Evolutionary conservation across 2,113 vertebrate genomes (phyloP).

Genomic region (Neodon shergylaensis): DNA sequence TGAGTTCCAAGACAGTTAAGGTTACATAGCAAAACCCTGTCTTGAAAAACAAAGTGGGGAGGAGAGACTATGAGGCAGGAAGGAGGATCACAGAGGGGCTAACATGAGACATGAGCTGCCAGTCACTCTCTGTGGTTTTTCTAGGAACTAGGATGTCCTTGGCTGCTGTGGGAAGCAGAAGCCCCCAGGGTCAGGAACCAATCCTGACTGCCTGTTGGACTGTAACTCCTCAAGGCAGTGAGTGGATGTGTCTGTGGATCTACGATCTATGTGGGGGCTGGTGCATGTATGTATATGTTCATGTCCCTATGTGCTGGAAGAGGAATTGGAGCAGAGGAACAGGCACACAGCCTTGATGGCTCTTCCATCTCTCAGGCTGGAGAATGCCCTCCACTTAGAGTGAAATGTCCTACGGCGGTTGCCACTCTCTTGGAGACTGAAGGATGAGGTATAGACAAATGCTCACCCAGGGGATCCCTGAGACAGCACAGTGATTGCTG

Average conservation of each 20-base stretch:
- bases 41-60: background rate
- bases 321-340: background rate
- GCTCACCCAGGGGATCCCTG: accelerated
- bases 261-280: background rate
- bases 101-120: background rate
- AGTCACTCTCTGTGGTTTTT: background rate
- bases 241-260: background rate
- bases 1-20: background rate
- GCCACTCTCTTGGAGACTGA: accelerated
- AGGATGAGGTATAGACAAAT: accelerated
- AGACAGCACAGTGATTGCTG: background rate
- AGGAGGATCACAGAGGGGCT: too few species aligned
- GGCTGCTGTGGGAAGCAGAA: too few species aligned
- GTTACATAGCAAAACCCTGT: background rate
- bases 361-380: background rate
- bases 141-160: background rate
- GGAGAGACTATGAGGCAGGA: background rate
- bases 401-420: background rate
- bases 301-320: background rate
- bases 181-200: background rate
- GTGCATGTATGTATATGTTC: background rate
- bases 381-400: background rate
- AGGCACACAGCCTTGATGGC: accelerated
- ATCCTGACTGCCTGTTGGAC: background rate
- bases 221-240: background rate